Conservation (phyloP, 1,140 invertebrate species). For the Drosophila saltans region DNA sequence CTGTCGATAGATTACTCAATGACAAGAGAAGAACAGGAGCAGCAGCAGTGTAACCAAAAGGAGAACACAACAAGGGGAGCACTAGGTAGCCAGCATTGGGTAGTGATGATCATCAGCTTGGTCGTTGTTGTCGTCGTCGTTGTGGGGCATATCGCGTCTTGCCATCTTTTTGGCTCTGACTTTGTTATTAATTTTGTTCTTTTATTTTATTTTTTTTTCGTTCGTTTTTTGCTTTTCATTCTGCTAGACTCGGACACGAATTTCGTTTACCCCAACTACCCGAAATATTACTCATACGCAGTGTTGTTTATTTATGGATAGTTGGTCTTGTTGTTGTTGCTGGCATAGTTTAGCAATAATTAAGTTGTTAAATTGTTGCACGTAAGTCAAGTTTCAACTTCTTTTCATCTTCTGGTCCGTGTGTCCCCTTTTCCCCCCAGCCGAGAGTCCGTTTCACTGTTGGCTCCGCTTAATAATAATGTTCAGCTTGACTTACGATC, state of each 20-base stretch:
- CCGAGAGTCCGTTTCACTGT: constrained; percentile 30
- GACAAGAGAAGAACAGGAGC: constrained; percentile 59
- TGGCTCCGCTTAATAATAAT: constrained; percentile 76
- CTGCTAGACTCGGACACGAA: constrained; percentile 41
- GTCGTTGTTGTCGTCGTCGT: constrained; percentile 28
- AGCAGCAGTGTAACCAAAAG: constrained; percentile 8
- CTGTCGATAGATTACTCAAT: constrained; percentile 83
- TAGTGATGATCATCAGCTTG: constrained; percentile 9
- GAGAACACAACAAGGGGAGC: constrained; percentile 6
- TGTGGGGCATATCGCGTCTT: constrained; percentile 63
- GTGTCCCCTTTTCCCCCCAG: constrained; percentile 18
- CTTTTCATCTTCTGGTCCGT: constrained; percentile 24
- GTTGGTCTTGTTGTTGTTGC: constrained; percentile 52
- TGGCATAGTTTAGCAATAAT: constrained; percentile 82
- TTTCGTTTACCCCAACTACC: constrained; percentile 38
- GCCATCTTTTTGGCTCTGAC: constrained; percentile 70
- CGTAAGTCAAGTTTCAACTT: constrained; percentile 67
- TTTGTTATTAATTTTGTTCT: constrained; percentile 62
- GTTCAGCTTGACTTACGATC: constrained; percentile 77
- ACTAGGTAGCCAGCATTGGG: constrained; percentile 11
- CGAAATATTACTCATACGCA: constrained; percentile 76
- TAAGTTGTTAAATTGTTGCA: constrained; percentile 83
- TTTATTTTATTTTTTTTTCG: constrained; percentile 15
- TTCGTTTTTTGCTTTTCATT: constrained; percentile 36
- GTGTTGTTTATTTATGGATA: constrained; percentile 75